Conservation (phyloP, 1,140 invertebrate species). For the Sycophaga agraensis region DNA sequence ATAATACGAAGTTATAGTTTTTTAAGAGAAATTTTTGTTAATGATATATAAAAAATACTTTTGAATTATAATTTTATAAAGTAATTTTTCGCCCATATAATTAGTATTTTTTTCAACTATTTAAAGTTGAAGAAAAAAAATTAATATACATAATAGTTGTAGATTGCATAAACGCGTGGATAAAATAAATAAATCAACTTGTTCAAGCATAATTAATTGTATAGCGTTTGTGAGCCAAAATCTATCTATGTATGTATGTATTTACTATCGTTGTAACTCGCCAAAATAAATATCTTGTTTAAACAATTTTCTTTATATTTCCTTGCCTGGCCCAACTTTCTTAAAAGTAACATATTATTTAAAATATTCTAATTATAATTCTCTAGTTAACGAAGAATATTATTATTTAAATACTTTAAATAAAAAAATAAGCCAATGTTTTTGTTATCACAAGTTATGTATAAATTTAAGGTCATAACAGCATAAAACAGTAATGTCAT, state of each 20-base stretch:
- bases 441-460: no score
- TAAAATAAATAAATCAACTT: slow-evolving; percentile 10
- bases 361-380: no score
- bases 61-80: slow-evolving; percentile 12
- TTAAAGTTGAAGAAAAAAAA: background rate
- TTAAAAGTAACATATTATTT: no score
- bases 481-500: no score
- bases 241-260: slow-evolving; percentile 32
- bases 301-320: slow-evolving; percentile 4
- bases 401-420: no score
- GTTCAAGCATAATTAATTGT: slow-evolving; percentile 30
- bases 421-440: no score
- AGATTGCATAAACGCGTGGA: slow-evolving; percentile 16
- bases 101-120: background rate
- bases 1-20: slow-evolving; percentile 13
- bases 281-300: slow-evolving; percentile 31
- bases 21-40: slow-evolving; percentile 20
- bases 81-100: slow-evolving; percentile 10
- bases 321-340: no score
- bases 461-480: no score
- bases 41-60: slow-evolving; percentile 9
- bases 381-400: no score
- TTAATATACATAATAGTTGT: slow-evolving; percentile 18
- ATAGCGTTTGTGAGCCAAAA: slow-evolving; percentile 29
- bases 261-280: slow-evolving; percentile 32